phyloP scores from a whole-genome alignment of 2,797 vertebrate species.

The Sebastes taczanowskii region DNA sequence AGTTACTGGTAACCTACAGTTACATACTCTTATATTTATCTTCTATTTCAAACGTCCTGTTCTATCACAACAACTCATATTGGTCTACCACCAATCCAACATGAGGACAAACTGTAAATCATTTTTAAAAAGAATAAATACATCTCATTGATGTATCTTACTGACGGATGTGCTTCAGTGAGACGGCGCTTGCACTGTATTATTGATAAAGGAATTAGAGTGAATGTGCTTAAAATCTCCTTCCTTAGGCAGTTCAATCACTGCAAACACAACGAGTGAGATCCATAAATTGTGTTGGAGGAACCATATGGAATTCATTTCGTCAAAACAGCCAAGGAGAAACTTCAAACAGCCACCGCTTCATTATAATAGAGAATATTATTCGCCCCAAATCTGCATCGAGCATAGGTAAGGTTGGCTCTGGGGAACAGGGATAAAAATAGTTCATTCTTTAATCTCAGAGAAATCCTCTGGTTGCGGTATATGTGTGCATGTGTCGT shows the following conservation, averaged over 20 bases:
- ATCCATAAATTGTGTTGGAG: slow-evolving; percentile 55
- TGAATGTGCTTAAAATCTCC: slow-evolving; percentile 35
- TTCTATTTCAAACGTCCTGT: not conserved
- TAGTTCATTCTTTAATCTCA: slow-evolving; percentile 68
- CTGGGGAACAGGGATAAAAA: slow-evolving; percentile 66
- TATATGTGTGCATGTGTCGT: slow-evolving; percentile 38
- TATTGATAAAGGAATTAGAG: slow-evolving; percentile 49
- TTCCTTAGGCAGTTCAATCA: slow-evolving; percentile 51
- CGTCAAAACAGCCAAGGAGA: slow-evolving; percentile 62
- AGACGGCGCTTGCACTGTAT: slow-evolving; percentile 20
- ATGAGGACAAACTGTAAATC: slow-evolving; percentile 3
- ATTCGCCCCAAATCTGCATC: slow-evolving; percentile 56
- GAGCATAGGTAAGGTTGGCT: slow-evolving; percentile 60
- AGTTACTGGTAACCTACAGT: not conserved
- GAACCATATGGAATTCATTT: slow-evolving; percentile 56
- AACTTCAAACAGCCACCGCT: slow-evolving; percentile 71
- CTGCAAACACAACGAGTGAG: slow-evolving; percentile 45
- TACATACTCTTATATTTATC: not conserved
- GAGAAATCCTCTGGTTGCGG: slow-evolving; percentile 51
- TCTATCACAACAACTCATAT: not conserved
- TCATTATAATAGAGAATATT: slow-evolving; percentile 68
- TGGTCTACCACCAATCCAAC: not conserved
- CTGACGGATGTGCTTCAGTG: slow-evolving; percentile 20
- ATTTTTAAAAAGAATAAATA: slow-evolving; percentile 1
- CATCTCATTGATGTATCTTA: not conserved